A percentile compares a stretch with the other conserved stretches of the same genome.
These are phyloP conservation scores for Gymnoscopelus braueri DNA, from an alignment of 2,797 vertebrate species.

Conservation along the genomic window DNA sequence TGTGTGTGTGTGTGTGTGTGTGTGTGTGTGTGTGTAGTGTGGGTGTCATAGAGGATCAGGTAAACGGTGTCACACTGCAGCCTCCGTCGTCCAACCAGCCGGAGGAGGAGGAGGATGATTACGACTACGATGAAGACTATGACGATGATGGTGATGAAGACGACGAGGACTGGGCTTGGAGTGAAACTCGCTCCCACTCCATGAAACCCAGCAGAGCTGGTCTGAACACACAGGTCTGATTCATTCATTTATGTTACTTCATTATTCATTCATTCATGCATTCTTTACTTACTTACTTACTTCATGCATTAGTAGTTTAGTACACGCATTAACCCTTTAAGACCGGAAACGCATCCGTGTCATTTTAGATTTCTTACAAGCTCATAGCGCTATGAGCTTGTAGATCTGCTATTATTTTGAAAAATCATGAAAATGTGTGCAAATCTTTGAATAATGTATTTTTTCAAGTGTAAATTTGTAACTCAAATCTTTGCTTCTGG, in stretches of 20 bases:
- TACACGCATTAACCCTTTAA: no score
- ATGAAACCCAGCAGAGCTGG: slow-evolving; percentile 74
- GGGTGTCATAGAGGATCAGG: background rate
- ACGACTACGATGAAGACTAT: slow-evolving; percentile 51
- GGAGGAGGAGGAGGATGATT: slow-evolving; percentile 6
- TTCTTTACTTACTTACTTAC: no score
- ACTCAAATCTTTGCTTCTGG: no score
- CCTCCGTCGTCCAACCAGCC: slow-evolving; percentile 15
- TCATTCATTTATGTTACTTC: background rate
- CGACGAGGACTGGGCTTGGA: slow-evolving; percentile 87
- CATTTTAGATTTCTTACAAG: no score
- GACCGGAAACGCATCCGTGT: no score
- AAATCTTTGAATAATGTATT: no score
- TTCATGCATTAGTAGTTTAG: no score
- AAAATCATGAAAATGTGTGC: no score
- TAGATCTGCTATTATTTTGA: no score
- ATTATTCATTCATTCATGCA: background rate
- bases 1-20: slow-evolving; percentile 1
- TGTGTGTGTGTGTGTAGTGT: slow-evolving; percentile 12
- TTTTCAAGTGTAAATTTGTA: no score
- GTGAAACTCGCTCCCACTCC: slow-evolving; percentile 77
- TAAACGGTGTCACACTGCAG: slow-evolving; percentile 27
- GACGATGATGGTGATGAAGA: slow-evolving; percentile 69
- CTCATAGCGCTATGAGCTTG: no score
- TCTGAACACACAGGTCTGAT: slow-evolving; percentile 83